Percentiles rank a stretch among this genome's conserved stretches.
Conservation (phyloP, 2,888 invertebrate species). For the Hofmannophila pseudospretella region DNA sequence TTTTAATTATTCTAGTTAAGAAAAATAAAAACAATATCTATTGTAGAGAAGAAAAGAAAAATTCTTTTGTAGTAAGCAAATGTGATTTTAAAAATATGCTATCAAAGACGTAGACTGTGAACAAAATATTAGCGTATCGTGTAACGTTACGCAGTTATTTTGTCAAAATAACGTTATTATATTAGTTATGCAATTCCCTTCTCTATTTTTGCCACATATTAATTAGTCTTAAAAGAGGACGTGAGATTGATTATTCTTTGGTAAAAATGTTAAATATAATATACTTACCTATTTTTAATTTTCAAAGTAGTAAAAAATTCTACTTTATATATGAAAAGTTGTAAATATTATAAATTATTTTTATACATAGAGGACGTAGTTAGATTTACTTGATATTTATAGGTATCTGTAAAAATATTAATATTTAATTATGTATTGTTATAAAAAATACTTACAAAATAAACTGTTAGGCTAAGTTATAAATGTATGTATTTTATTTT, state of each 20-base stretch:
- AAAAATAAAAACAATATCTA: too few species aligned
- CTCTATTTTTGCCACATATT: conserved; percentile 19
- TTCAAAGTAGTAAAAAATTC: neutral
- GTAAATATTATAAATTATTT: conserved; percentile 5
- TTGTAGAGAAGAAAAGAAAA: too few species aligned
- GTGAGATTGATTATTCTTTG: conserved; percentile 45
- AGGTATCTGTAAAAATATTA: conserved; percentile 5
- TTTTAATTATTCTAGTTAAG: too few species aligned
- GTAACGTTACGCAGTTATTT: too few species aligned
- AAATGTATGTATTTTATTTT: neutral
- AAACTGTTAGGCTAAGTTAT: conserved; percentile 1
- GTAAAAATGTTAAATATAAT: conserved; percentile 16
- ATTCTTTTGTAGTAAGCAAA: too few species aligned
- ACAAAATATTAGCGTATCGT: too few species aligned
- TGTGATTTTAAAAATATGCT: too few species aligned
- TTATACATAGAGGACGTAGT: neutral
- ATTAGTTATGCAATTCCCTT: too few species aligned
- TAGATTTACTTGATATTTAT: conserved; percentile 4
- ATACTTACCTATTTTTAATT: neutral
- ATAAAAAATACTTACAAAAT: neutral
- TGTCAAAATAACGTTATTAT: neutral
- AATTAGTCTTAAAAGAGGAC: conserved; percentile 55
- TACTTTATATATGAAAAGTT: neutral
- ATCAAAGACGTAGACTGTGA: too few species aligned
- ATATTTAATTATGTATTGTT: neutral